Base-by-base conservation (phyloP, 2,888 invertebrate species). In the Euspilapteryx auroguttella region DNA sequence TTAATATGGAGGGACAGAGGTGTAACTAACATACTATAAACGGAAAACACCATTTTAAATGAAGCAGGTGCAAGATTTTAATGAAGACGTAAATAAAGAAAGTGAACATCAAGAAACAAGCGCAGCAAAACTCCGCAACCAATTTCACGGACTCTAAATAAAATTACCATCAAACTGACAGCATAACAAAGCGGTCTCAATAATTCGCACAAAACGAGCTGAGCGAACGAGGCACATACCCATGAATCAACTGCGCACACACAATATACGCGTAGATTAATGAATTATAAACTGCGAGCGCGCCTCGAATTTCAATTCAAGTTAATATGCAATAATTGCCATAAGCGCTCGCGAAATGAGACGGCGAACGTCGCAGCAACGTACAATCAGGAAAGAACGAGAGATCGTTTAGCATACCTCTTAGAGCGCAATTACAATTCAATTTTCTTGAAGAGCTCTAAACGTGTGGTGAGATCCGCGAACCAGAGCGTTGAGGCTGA, bases 61-160 rank as follows among this genome's bases (percentile, higher is more conserved):
- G n/a, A n/a, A n/a, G n/a, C n/a, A n/a, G n/a, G n/a, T n/a, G n/a
- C n/a, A n/a, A n/a, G n/a, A n/a, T n/a, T n/a, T n/a, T n/a, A n/a
- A n/a, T n/a, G n/a, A n/a, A n/a, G n/a, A n/a, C n/a, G n/a, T n/a
- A n/a, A n/a, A n/a, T n/a, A n/a, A n/a, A n/a, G n/a, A n/a, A n/a
- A n/a, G n/a, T n/a, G n/a, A n/a, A n/a, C n/a, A n/a, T n/a, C n/a
- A n/a, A n/a, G n/a, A n/a, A n/a, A n/a, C n/a, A n/a, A n/a, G n/a
- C n/a, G n/a, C n/a, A n/a, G n/a, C n/a, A n/a, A n/a, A n/a, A n/a
- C n/a, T n/a, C n/a, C 23, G 50, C 53, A 53, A 63, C 56, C 58
- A 69, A 73, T 71, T 73, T 69, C 68, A 73, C 48, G 66, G 64
- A 32, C 55, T 58, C 57, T 73, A 71, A 71, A 73, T 64, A 71